Percentiles rank a stretch among this genome's conserved stretches.
Evolutionary conservation across 2,113 vertebrate species (phyloP).

Genomic region (Ageneiosus marmoratus): DNA sequence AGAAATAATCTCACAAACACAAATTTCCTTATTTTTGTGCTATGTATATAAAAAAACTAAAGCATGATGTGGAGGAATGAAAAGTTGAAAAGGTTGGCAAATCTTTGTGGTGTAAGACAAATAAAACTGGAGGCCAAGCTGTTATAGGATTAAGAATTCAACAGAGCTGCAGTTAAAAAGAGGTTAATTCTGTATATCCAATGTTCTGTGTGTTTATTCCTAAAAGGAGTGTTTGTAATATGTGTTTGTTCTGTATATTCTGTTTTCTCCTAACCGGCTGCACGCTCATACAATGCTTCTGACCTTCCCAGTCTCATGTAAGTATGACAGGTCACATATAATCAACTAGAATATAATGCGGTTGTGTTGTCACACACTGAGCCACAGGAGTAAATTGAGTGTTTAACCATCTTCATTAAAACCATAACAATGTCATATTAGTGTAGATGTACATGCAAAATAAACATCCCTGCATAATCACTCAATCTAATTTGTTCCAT

Average conservation of each 20-base stretch:
- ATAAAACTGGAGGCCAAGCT: neutral
- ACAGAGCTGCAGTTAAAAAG: neutral
- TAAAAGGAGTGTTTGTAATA: neutral
- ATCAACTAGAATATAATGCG: slow-evolving; percentile 1
- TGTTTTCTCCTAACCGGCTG: slow-evolving; percentile 46
- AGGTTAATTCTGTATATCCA: neutral
- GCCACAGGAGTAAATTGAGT: neutral
- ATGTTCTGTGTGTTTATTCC: neutral
- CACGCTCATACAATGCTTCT: slow-evolving; percentile 35
- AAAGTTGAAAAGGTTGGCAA: neutral
- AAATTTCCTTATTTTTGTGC: no score
- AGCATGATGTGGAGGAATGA: neutral
- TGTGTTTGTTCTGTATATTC: slow-evolving; percentile 51
- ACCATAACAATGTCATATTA: slow-evolving; percentile 11
- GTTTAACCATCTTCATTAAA: slow-evolving; percentile 21
- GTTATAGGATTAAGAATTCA: neutral
- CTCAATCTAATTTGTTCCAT: slow-evolving; percentile 17
- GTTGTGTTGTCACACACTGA: neutral
- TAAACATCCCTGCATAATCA: slow-evolving; percentile 8
- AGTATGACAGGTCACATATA: slow-evolving; percentile 53
- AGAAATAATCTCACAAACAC: no score
- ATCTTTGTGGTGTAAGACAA: neutral
- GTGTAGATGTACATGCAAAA: neutral
- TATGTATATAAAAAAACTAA: no score
- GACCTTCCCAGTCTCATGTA: slow-evolving; percentile 68